Percentiles rank a stretch among this genome's conserved stretches.
Conservation (phyloP, 2,113 vertebrate species). For the Physeter macrocephalus region DNA sequence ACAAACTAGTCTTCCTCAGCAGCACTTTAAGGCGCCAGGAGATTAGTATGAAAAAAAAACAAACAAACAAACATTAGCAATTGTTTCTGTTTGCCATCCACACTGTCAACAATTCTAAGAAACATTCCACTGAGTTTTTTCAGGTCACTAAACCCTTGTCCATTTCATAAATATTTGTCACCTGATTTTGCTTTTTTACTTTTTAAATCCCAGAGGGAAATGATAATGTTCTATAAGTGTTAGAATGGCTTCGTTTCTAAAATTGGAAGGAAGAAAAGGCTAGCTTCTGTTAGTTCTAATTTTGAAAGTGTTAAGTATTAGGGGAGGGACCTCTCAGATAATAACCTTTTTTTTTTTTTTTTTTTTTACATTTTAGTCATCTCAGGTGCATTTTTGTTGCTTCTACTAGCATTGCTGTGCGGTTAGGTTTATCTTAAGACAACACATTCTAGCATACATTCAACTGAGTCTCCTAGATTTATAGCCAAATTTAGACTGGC, state of each 20-base stretch:
- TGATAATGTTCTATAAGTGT: constrained; percentile 22
- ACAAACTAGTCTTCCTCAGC: neutral
- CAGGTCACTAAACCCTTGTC: constrained; percentile 5
- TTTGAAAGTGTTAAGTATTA: neutral
- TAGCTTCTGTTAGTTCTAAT: constrained; percentile 27
- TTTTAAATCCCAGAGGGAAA: constrained; percentile 37
- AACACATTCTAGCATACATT: neutral
- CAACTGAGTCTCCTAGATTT: neutral
- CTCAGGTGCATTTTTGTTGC: neutral
- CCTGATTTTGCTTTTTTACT: neutral
- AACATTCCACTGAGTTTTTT: constrained; percentile 11
- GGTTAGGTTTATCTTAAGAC: constrained; percentile 31
- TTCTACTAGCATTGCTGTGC: neutral
- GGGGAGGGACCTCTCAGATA: neutral
- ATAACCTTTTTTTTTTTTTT: neutral
- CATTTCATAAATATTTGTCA: neutral
- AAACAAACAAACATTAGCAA: neutral
- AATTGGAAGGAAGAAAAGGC: neutral
- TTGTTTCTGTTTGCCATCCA: neutral
- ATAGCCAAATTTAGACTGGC: neutral
- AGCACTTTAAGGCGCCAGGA: neutral
- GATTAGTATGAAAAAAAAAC: neutral
- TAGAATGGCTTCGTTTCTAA: constrained; percentile 37
- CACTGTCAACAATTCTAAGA: constrained; percentile 46
- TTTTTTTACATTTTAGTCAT: neutral